A percentile compares a stretch with the other conserved stretches of the same genome.
Conservation (phyloP, 2,888 invertebrate genomes). For the Idaea biselata region DNA sequence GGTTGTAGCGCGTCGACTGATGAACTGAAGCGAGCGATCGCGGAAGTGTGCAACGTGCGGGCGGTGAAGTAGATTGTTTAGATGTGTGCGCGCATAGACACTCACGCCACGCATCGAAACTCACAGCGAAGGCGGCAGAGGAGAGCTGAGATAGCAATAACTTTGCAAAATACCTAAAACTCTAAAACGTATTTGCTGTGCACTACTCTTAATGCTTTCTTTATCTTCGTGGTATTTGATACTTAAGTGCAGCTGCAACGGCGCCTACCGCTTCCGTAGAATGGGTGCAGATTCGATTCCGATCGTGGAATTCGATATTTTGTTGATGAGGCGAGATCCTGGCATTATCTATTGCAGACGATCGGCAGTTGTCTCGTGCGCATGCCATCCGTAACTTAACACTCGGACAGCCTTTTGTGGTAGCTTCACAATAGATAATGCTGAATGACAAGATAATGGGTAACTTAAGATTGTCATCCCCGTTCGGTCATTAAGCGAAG, state of each 20-base stretch:
- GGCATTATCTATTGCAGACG: slow-evolving; percentile 56
- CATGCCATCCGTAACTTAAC: slow-evolving; percentile 64
- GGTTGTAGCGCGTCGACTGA: too few species aligned
- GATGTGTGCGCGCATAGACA: too few species aligned
- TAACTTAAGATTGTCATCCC: slow-evolving; percentile 42
- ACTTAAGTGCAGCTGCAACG: slow-evolving; percentile 60
- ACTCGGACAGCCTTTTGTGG: slow-evolving; percentile 62
- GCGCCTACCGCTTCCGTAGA: slow-evolving; percentile 75
- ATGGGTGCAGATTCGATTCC: slow-evolving; percentile 57
- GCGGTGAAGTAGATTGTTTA: too few species aligned
- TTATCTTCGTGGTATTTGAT: slow-evolving; percentile 69
- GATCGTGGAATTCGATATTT: slow-evolving; percentile 68
- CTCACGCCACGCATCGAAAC: too few species aligned
- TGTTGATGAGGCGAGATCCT: slow-evolving; percentile 71
- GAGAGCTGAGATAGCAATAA: too few species aligned
- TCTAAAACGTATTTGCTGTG: too few species aligned
- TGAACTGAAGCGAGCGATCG: too few species aligned
- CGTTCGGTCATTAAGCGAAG: slow-evolving; percentile 26
- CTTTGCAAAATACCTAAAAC: too few species aligned
- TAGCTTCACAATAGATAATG: slow-evolving; percentile 64
- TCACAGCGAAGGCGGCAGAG: too few species aligned
- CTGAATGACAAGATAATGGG: slow-evolving; percentile 46
- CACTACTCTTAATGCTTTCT: slow-evolving; percentile 68
- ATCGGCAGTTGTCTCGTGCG: slow-evolving; percentile 70
- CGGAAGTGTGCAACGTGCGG: too few species aligned